Evolutionary conservation across 2,113 vertebrate species (phyloP).

Genomic region (Burhinus oedicnemus): DNA sequence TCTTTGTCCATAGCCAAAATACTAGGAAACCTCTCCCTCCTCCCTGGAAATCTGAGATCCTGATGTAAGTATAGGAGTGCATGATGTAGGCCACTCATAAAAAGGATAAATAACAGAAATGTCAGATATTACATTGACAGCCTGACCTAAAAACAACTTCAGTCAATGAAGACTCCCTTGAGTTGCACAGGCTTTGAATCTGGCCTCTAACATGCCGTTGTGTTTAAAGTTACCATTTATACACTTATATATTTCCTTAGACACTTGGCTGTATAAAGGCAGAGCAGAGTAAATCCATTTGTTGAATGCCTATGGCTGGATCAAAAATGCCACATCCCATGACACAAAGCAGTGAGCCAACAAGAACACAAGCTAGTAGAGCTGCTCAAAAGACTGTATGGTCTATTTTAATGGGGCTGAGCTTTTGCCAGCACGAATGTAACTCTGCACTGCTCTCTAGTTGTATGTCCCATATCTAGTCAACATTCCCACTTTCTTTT

Average conservation of each 20-base stretch:
- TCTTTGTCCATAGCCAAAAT: background rate
- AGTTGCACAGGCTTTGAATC: background rate
- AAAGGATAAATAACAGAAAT: background rate
- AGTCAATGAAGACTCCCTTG: background rate
- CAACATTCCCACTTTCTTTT: background rate
- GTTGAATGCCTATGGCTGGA: background rate
- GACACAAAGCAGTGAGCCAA: background rate
- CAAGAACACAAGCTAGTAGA: background rate
- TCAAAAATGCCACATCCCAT: background rate
- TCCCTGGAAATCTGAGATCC: background rate
- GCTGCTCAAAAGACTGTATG: background rate
- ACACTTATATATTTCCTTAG: background rate
- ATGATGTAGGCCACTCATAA: background rate
- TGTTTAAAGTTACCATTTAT: background rate
- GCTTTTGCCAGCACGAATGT: background rate
- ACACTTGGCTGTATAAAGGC: background rate
- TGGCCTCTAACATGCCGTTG: background rate
- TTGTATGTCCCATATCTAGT: background rate
- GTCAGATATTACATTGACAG: background rate
- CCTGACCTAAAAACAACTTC: background rate
- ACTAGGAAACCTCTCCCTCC: background rate
- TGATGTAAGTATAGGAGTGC: background rate
- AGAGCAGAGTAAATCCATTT: background rate
- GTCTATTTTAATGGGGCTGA: background rate
- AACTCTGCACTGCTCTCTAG: background rate